Evolutionary conservation across 2,797 vertebrate genomes (phyloP).

Genomic region (Anisognathus igniventris): DNA sequence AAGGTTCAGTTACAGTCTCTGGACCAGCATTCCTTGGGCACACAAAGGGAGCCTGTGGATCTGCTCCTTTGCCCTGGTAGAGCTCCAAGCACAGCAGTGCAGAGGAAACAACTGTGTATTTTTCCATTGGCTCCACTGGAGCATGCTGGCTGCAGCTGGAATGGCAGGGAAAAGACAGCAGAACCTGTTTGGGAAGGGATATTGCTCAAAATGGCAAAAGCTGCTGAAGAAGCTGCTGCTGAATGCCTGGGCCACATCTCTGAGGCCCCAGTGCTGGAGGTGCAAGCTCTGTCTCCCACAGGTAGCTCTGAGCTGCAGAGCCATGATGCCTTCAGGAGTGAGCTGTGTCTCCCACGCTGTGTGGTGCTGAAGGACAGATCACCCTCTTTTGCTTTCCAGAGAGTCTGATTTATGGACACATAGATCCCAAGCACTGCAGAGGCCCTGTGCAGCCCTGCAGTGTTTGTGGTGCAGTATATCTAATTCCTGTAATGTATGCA

Average conservation of each 20-base stretch:
- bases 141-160: neutral
- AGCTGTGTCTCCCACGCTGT: fast-evolving
- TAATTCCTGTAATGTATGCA: neutral
- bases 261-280: neutral
- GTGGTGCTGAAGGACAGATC: neutral
- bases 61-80: neutral
- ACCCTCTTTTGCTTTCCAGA: neutral
- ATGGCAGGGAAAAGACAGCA: neutral
- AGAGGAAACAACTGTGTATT: neutral
- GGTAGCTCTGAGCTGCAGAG: neutral
- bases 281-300: neutral
- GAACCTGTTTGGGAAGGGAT: neutral
- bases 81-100: neutral
- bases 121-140: neutral
- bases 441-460: neutral
- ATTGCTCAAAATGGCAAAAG: neutral
- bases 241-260: neutral
- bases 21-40: neutral
- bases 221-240: neutral
- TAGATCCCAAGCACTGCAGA: neutral
- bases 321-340: fast-evolving
- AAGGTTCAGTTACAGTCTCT: neutral
- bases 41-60: fast-evolving
- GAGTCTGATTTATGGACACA: neutral
- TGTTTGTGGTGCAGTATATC: neutral